Evolutionary conservation across 37 sponge, comb jelly and placozoan species (phyloP).

Genomic region (Cladorhizidae sp.): DNA sequence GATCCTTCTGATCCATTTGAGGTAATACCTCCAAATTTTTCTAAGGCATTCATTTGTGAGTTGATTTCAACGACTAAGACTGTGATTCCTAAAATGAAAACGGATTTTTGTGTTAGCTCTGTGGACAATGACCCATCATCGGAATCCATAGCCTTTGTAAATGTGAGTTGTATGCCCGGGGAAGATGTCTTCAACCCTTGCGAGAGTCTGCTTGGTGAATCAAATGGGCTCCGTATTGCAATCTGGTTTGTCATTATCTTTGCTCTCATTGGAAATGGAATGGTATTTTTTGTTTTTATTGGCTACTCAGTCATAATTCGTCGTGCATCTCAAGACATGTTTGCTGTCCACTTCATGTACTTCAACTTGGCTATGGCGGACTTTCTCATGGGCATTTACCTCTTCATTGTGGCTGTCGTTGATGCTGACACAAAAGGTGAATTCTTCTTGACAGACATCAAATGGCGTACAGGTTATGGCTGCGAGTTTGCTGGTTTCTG

Average conservation of each 20-base stretch:
- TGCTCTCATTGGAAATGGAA: slow-evolving; percentile 49
- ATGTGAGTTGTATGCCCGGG: slow-evolving; percentile 29
- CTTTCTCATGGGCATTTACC: slow-evolving; percentile 68
- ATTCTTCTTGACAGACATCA: slow-evolving; percentile 35
- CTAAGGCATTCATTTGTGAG: background rate
- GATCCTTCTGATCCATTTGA: background rate
- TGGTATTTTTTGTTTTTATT: slow-evolving; percentile 56
- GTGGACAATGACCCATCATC: no score
- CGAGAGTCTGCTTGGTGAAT: slow-evolving; percentile 54
- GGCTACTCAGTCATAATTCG: slow-evolving; percentile 13
- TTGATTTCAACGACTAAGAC: background rate
- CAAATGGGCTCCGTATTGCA: slow-evolving; percentile 21
- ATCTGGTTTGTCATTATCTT: slow-evolving; percentile 71
- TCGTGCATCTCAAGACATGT: background rate
- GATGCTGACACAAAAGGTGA: slow-evolving; percentile 49
- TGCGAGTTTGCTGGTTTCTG: slow-evolving; percentile 72
- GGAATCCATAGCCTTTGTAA: background rate
- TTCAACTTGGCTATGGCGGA: slow-evolving; percentile 73
- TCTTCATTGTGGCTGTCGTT: slow-evolving; percentile 48
- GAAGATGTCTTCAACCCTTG: slow-evolving; percentile 73
- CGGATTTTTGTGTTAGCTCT: no score
- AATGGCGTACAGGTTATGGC: slow-evolving; percentile 54
- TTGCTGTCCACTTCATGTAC: slow-evolving; percentile 44
- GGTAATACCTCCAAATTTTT: background rate
- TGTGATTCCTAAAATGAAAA: background rate